These are phyloP conservation scores for Euglossa dilemma DNA, from an alignment of 1,140 invertebrate genomes.

Conservation along the genomic window DNA sequence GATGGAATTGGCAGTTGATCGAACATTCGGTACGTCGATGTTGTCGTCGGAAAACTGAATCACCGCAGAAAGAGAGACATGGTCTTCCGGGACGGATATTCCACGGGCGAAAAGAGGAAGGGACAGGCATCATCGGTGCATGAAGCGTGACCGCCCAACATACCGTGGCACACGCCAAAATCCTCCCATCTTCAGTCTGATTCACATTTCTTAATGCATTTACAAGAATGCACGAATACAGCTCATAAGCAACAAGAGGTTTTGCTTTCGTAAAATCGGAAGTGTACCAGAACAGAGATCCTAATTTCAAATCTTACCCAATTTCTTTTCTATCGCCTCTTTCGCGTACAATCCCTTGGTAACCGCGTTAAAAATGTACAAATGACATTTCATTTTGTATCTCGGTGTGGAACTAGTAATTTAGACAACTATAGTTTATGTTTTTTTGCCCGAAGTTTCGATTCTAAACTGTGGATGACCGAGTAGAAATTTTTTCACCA, in stretches of 20 bases:
- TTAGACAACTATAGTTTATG: too few species aligned
- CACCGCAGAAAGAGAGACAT: constrained; percentile 65
- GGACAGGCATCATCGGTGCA: constrained; percentile 81
- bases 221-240: neutral
- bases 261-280: neutral
- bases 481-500: neutral
- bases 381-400: neutral
- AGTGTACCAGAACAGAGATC: neutral
- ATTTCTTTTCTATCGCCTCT: too few species aligned
- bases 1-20: constrained; percentile 28
- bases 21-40: constrained; percentile 48
- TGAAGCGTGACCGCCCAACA: constrained; percentile 80
- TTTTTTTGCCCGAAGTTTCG: too few species aligned
- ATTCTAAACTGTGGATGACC: neutral
- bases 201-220: constrained; percentile 33
- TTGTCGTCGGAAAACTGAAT: constrained; percentile 76
- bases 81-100: constrained; percentile 73
- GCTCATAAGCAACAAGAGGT: neutral
- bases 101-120: constrained; percentile 76
- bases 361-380: too few species aligned
- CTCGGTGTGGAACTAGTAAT: neutral
- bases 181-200: constrained; percentile 57
- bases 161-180: constrained; percentile 79
- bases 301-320: too few species aligned
- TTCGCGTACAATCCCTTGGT: too few species aligned